Conservation (phyloP, 2,113 vertebrate genomes). For the Miniopterus natalensis region DNA sequence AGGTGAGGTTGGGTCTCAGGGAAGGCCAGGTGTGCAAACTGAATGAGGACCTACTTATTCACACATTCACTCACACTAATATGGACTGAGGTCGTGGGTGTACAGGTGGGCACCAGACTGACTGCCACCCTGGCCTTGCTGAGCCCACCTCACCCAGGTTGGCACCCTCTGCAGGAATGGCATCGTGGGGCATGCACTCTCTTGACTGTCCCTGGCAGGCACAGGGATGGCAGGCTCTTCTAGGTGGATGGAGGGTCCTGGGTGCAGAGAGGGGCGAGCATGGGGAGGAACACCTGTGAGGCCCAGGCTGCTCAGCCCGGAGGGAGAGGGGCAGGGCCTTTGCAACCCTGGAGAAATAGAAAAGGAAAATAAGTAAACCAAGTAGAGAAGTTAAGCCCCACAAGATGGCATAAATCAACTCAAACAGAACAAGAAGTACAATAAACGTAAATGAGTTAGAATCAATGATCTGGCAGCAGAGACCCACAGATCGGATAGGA, state of each 20-base stretch:
- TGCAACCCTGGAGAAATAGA: background rate
- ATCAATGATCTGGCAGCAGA: accelerated
- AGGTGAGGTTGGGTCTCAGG: background rate
- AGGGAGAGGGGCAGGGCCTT: background rate
- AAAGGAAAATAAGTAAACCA: background rate
- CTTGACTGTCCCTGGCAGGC: background rate
- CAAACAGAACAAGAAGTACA: accelerated
- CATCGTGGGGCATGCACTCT: accelerated
- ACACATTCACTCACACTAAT: accelerated
- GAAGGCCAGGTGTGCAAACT: accelerated
- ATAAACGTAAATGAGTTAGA: accelerated
- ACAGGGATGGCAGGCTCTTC: background rate
- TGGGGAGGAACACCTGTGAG: background rate
- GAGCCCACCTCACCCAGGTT: accelerated
- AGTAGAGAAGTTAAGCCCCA: background rate
- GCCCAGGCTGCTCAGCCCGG: background rate
- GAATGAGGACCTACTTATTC: accelerated
- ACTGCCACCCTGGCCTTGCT: accelerated
- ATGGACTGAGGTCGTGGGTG: accelerated
- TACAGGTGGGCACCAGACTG: background rate
- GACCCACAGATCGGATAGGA: accelerated
- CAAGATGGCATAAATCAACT: too few species aligned
- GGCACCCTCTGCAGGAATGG: accelerated
- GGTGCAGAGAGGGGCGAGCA: background rate
- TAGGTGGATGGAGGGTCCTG: background rate